These are phyloP conservation scores for Gymnothorax reevesii DNA, from an alignment of 2,797 vertebrate genomes.

Conservation along the genomic window DNA sequence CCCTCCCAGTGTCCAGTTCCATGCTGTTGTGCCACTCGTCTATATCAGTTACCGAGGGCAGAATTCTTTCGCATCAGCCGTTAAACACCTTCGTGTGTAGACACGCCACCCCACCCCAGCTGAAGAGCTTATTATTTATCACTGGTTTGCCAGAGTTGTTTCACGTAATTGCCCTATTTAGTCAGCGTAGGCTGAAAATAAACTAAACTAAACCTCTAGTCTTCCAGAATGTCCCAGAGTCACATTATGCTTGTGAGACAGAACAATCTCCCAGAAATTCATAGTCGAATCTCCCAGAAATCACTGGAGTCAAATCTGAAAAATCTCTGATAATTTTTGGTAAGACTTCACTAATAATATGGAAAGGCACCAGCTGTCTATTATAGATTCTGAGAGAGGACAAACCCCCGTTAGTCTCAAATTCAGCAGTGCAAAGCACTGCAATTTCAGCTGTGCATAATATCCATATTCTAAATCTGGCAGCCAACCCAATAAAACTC, in stretches of 20 bases:
- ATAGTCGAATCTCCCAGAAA: too few species aligned
- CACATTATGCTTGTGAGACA: too few species aligned
- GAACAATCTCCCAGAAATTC: too few species aligned
- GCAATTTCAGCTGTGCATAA: too few species aligned
- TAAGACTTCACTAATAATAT: too few species aligned
- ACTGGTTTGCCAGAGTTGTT: slow-evolving; percentile 45
- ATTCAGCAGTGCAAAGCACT: not conserved
- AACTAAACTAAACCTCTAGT: not conserved
- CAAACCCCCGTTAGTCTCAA: not conserved
- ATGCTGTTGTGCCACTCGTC: slow-evolving; percentile 58
- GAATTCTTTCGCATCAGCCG: slow-evolving; percentile 67
- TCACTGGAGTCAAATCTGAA: too few species aligned
- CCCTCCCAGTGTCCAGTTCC: not conserved
- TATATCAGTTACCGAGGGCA: slow-evolving; percentile 64
- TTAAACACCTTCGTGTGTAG: slow-evolving; percentile 43
- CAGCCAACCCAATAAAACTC: too few species aligned
- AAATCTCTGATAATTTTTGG: too few species aligned
- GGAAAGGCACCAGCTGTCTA: too few species aligned
- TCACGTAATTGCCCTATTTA: slow-evolving; percentile 22
- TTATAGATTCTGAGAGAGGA: too few species aligned
- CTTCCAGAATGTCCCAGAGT: too few species aligned
- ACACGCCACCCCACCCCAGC: slow-evolving; percentile 56
- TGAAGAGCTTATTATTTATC: slow-evolving; percentile 53
- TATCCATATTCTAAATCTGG: too few species aligned
- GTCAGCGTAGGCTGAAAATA: not conserved